Base-by-base conservation (phyloP, 2,888 invertebrate genomes). In the Podotricha telesiphe region DNA sequence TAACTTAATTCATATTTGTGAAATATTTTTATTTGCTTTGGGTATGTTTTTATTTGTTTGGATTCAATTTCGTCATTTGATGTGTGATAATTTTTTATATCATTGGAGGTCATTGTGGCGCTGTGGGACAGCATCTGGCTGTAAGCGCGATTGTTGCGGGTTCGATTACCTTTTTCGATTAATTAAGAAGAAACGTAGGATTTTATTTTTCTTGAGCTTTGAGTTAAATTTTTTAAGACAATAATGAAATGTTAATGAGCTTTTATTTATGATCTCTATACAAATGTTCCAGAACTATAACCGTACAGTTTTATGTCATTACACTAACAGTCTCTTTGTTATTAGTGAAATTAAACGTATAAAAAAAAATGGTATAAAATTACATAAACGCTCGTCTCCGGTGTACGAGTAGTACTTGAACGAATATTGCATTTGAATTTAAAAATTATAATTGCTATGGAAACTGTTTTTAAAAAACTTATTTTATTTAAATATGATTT, bases 1-100 rank as follows among this genome's bases (percentile, higher is more conserved):
- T 62, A 37, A 62, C 62, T 62, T 62, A 50, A 62, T 62, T 34
- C 47, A 37, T 17, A 45, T 48, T 15, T 37, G 19, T 34, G 34
- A 62, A 62, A 48, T 50, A 34, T n/a, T n/a, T n/a, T n/a, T n/a
- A n/a, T n/a, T n/a, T 22, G 19, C 47, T 48, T 47, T 19, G 48
- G 20, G 20, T 34, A 15, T 37, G 22, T 22, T 42, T 22, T 59
- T 42, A 42, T 58, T 42, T 20, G 15, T 28, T 55, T 55, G 11
- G 34, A 55, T 55, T 34, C 34, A 34, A 34, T 53, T 51, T 13
- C 15, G 6, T 22, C 6, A 50, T 15, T 6, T 50, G n/a, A n/a
- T 34, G 11, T 53, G 28, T n/a, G 15, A 15, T 37, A 37, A 37
- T 37, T n/a, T n/a, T n/a, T n/a, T n/a, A n/a, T n/a, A n/a, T n/a